Base-by-base conservation (phyloP, 2,797 vertebrate species). In the Fundulus diaphanus region DNA sequence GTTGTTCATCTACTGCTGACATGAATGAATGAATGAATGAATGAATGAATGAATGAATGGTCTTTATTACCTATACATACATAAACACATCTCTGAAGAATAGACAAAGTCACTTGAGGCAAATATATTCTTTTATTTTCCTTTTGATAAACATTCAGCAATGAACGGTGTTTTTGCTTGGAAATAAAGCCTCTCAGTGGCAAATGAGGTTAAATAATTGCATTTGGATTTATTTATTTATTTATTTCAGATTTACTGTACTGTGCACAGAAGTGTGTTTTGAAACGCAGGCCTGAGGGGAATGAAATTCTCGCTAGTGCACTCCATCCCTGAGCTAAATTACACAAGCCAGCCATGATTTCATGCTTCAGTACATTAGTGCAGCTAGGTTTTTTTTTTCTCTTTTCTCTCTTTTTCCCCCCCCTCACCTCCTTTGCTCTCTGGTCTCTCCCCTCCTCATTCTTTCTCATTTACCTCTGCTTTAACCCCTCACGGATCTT, bases 311-410 rank as follows among this genome's bases (percentile, higher is more conserved):
- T 83, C 83, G 85, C 91, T 91, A 86, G 87, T 92, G 90, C 92
- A 89, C 92, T 92, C 92, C 90, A 90, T 94, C 93, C 93, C 86
- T 87, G 88, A 93, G 94, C 90, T 91, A 95, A 94, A 96, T 95
- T 95, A 94, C 94, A 93, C 89, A 86, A 93, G 92, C 93, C 91
- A 88, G 92, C 92, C 89, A 89, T 94, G 95, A 95, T 95, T 96
- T 95, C 94, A 95, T 91, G 95, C 94, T 95, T 93, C 92, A 90
- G 91, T 91, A 91, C 92, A 88, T 93, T 87, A 93, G 91, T 90
- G 91, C 90, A 88, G 86, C 80, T n/a, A n/a, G n/a, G 8, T 51
- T 85, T 82, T 76, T 84, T 78, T 73, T 73, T 31, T 8, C 33
- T 33, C 11, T 33, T 33, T 20, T 33, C 11, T 33, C 20, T 20